phyloP scores from a whole-genome alignment of 2,797 vertebrate species.

The Phylloscopus collybita region DNA sequence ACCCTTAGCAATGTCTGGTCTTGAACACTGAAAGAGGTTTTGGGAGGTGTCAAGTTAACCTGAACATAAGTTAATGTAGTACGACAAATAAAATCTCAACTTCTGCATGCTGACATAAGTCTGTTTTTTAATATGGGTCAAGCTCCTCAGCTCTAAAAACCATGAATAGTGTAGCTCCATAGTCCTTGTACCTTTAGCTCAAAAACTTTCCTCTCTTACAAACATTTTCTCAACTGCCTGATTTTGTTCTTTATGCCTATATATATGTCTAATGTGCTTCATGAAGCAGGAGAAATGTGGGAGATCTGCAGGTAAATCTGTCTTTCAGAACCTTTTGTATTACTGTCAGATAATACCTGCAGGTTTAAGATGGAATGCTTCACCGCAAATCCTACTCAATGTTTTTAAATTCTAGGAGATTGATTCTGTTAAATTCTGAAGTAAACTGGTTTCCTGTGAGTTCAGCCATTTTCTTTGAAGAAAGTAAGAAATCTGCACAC shows the following conservation, averaged over 20 bases:
- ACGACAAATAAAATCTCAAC: neutral
- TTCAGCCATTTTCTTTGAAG: neutral
- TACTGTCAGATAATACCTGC: neutral
- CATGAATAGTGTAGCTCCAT: neutral
- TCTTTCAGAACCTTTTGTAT: neutral
- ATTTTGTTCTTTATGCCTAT: neutral
- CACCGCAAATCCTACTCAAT: neutral
- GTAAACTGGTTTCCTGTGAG: neutral
- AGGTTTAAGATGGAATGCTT: neutral
- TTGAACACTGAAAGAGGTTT: neutral
- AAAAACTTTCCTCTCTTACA: neutral
- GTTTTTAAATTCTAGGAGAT: neutral
- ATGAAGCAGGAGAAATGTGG: neutral
- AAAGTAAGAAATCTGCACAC: neutral
- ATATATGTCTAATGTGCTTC: neutral
- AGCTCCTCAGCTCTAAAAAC: neutral
- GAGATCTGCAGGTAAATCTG: neutral
- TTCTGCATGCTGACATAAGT: neutral
- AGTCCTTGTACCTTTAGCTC: neutral
- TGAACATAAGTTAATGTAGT: neutral
- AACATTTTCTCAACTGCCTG: neutral
- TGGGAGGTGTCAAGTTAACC: neutral
- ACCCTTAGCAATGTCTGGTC: accelerated
- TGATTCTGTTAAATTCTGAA: neutral
- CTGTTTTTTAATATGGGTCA: neutral